Conservation (phyloP, 2,888 invertebrate species). For the Automeris io region DNA sequence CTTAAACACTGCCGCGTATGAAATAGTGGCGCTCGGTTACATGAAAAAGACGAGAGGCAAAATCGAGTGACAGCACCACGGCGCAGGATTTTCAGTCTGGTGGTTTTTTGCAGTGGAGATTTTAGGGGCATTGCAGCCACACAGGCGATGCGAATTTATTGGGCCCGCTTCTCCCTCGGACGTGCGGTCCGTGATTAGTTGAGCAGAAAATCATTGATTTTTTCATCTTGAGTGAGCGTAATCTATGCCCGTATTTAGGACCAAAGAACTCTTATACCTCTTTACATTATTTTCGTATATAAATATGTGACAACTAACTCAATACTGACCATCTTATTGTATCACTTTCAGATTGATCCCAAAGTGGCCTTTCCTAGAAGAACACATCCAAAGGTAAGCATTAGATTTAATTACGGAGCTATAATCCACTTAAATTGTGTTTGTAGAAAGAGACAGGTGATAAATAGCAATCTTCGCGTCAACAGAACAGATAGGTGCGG, state of each 20-base stretch:
- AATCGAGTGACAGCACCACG: constrained; percentile 74
- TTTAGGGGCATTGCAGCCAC: constrained; percentile 57
- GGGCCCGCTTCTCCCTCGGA: constrained; percentile 40
- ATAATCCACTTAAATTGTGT: no score
- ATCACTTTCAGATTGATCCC: constrained; percentile 95
- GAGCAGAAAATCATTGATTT: constrained; percentile 15
- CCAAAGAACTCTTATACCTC: neutral
- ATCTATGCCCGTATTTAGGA: neutral
- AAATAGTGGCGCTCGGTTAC: constrained; percentile 75
- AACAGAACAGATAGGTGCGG: no score
- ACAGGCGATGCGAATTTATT: constrained; percentile 64
- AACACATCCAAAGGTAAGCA: constrained; percentile 98
- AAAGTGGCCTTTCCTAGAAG: constrained; percentile 99
- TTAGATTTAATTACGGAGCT: constrained; percentile 32
- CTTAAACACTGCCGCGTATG: constrained; percentile 76
- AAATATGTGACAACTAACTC: neutral
- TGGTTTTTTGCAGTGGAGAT: constrained; percentile 67
- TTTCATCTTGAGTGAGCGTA: neutral
- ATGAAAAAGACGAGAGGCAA: constrained; percentile 75
- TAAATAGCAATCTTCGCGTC: no score
- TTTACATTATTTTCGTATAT: neutral
- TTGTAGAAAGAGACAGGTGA: no score
- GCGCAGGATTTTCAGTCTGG: constrained; percentile 66
- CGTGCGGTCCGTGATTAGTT: constrained; percentile 63
- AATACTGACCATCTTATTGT: constrained; percentile 18